A percentile compares a stretch with the other conserved stretches of the same genome.
These are phyloP conservation scores for Rousettus madagascariensis DNA, from an alignment of 2,797 vertebrate genomes.

Conservation along the genomic window DNA sequence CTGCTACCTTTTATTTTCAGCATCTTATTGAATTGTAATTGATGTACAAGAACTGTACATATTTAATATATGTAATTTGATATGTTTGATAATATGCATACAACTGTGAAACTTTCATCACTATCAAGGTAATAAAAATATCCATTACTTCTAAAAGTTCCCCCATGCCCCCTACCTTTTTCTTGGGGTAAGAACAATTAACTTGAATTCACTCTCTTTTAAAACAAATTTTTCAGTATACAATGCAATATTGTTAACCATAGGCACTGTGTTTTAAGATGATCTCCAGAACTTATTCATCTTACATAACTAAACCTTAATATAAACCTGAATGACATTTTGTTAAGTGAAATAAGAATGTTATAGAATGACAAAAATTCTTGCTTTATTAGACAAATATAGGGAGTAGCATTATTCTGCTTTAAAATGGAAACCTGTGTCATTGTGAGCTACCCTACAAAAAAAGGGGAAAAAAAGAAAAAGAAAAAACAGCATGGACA, in stretches of 20 bases:
- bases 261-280: not conserved
- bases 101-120: not conserved
- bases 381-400: not conserved
- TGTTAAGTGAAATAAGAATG: not conserved
- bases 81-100: not conserved
- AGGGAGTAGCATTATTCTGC: not conserved
- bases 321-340: not conserved
- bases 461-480: not conserved
- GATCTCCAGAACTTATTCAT: not conserved
- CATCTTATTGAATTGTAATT: not conserved
- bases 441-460: not conserved
- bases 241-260: not conserved
- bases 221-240: not conserved
- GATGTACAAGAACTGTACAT: not conserved
- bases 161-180: not conserved
- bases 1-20: not conserved
- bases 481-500: not conserved
- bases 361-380: not conserved
- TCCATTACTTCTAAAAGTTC: not conserved
- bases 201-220: not conserved
- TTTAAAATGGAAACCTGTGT: not conserved
- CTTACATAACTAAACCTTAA: not conserved
- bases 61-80: not conserved
- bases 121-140: not conserved
- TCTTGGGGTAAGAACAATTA: not conserved